Conservation (phyloP, 2,888 invertebrate genomes). For the Heliconius erato region DNA sequence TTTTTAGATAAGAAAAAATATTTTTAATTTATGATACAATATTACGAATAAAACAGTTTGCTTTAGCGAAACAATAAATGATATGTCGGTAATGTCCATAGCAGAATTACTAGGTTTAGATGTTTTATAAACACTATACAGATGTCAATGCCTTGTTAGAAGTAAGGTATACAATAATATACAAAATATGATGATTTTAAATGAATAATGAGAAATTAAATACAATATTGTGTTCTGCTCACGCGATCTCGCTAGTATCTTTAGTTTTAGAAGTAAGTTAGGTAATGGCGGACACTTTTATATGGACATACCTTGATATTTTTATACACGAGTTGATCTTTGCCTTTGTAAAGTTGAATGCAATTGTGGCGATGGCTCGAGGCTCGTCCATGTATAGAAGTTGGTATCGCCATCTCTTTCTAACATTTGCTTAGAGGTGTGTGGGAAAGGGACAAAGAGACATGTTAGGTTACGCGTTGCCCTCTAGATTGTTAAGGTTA, state of each 20-base stretch:
- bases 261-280: slow-evolving; percentile 83
- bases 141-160: slow-evolving; percentile 80
- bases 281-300: slow-evolving; percentile 51
- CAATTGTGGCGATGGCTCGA: slow-evolving; percentile 62
- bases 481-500: slow-evolving; percentile 59
- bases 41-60: slow-evolving; percentile 32
- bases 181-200: slow-evolving; percentile 55
- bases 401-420: slow-evolving; percentile 53
- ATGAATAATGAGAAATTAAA: slow-evolving; percentile 28
- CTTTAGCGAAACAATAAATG: slow-evolving; percentile 26
- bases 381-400: slow-evolving; percentile 47
- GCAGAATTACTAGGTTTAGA: slow-evolving; percentile 59
- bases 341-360: slow-evolving; percentile 65
- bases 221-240: slow-evolving; percentile 80
- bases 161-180: slow-evolving; percentile 62
- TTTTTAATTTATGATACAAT: slow-evolving; percentile 10
- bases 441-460: slow-evolving; percentile 57
- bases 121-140: slow-evolving; percentile 70
- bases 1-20: neutral
- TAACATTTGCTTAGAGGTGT: slow-evolving; percentile 57
- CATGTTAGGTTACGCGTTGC: slow-evolving; percentile 54
- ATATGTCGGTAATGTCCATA: slow-evolving; percentile 57
- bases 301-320: slow-evolving; percentile 27
- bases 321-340: slow-evolving; percentile 19
- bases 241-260: slow-evolving; percentile 84